phyloP scores from a whole-genome alignment of 2,113 vertebrate species.

The Martes martes region DNA sequence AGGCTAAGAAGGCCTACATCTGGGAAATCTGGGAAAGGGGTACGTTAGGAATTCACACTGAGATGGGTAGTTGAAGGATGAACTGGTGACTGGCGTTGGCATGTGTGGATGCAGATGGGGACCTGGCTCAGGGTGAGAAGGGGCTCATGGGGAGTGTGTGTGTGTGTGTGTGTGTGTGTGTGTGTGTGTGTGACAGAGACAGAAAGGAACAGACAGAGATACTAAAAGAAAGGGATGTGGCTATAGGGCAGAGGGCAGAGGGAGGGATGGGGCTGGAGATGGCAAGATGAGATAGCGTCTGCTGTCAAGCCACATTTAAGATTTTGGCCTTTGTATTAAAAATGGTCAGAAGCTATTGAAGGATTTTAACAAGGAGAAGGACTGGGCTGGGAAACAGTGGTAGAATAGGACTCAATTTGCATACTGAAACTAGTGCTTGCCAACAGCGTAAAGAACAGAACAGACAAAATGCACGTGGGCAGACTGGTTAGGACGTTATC shows the following conservation, averaged over 20 bases:
- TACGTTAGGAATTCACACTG: neutral
- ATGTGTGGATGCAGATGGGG: neutral
- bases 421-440: neutral
- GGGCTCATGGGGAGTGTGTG: fast-evolving
- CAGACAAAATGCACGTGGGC: neutral
- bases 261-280: neutral
- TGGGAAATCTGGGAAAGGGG: neutral
- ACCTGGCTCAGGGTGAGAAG: neutral
- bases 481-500: neutral
- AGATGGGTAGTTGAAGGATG: neutral
- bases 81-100: neutral
- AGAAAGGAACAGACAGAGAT: neutral
- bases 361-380: neutral
- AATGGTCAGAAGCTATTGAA: neutral
- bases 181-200: neutral
- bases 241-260: neutral
- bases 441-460: neutral
- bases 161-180: fast-evolving
- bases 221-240: neutral
- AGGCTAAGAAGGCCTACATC: neutral
- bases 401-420: neutral
- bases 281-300: neutral
- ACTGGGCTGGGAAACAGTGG: neutral
- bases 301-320: neutral
- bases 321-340: neutral